These are phyloP conservation scores for Psittacula cyanocephala DNA, from an alignment of 2,113 vertebrate species.

Conservation along the genomic window DNA sequence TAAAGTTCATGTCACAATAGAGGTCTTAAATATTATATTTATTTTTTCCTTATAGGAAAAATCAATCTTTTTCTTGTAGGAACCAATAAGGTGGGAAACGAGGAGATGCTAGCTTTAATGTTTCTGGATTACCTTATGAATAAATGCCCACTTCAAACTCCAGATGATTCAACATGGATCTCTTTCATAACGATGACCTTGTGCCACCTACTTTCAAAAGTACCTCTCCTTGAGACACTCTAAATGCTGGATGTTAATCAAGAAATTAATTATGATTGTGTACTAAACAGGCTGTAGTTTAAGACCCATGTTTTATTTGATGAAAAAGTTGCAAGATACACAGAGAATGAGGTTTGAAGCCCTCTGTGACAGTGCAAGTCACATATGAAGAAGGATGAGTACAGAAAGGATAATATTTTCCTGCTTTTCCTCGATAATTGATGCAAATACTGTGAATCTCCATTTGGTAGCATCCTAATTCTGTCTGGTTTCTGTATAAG, in stretches of 20 bases:
- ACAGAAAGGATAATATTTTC: background rate
- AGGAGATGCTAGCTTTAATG: background rate
- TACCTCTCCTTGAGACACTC: background rate
- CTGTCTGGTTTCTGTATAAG: background rate
- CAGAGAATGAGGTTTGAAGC: background rate
- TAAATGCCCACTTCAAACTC: background rate
- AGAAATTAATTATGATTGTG: background rate
- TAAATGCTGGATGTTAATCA: background rate
- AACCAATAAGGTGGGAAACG: background rate
- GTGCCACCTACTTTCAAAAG: background rate
- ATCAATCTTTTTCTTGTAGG: background rate
- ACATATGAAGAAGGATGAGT: background rate
- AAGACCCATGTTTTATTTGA: background rate
- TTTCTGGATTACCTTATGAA: background rate
- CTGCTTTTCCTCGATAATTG: background rate
- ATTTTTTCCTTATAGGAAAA: background rate
- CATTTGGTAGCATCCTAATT: background rate
- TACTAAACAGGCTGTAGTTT: background rate
- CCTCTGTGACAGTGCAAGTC: background rate
- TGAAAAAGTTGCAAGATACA: background rate
- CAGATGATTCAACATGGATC: accelerated
- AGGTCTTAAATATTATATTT: background rate
- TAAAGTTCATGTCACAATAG: background rate
- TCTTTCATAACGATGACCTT: background rate
- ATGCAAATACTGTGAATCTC: background rate